Base-by-base conservation (phyloP, 2,113 vertebrate species). In the Kryptolebias marmoratus region DNA sequence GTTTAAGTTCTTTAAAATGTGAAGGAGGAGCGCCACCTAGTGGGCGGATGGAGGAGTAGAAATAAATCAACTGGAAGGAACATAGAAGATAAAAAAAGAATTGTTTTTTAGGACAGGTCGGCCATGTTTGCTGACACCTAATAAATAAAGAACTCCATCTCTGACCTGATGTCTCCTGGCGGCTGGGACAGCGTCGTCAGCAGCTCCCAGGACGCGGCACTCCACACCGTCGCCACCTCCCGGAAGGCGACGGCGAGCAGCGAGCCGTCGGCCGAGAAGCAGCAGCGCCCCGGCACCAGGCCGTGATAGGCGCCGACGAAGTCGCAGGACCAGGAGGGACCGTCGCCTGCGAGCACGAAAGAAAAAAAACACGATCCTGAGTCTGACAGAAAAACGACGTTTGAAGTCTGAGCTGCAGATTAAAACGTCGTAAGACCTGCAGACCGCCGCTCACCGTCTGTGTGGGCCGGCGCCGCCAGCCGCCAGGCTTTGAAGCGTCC, bases 251-350 rank as follows among this genome's bases (percentile, higher is more conserved):
- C 94, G 2, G 96, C 97, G 83, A 99, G 86, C 80, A 99, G 78
- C 64, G 98, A 99, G 13, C 96, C 95, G 6, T 99, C 98, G 66
- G 96, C 95, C 13, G 96, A 98, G 88, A 99, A 99, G 70, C 95
- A 94, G 89, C 97, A 96, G 89, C 94, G 88, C 0, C 90, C 91
- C 0, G 97, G 96, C 64, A 88, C 92, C 79, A 97, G 95, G 81
- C 91, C 86, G 87, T 95, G 98, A 71, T 99, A 99, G 83, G 93
- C 93, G 52, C 97, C 96, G 7, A 98, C 95, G 2, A 98, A 99
- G 72, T 98, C 96, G 93, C 98, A 99, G 32, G 90, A 95, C 97
- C 98, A 99, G 79, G 92, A 96, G 60, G 92, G 80, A n/a, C 85
- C 94, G 27, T 94, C 91, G 36, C 91, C 96, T 93, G 88, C 18